Evolutionary conservation across 1,140 invertebrate genomes (phyloP).

Genomic region (Drosophila willistoni): DNA sequence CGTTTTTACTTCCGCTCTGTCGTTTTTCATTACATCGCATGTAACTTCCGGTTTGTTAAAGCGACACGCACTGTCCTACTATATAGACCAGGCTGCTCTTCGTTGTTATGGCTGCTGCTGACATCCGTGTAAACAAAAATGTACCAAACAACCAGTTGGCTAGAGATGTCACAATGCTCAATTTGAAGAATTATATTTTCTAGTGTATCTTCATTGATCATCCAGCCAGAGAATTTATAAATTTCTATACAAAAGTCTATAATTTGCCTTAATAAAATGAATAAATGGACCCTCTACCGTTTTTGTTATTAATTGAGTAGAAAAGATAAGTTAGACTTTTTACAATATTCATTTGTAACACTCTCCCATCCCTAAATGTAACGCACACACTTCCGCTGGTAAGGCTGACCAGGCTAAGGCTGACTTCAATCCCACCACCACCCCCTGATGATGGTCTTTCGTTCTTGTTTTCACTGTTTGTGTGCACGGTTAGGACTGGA

Average conservation of each 20-base stretch:
- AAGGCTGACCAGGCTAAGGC: constrained; percentile 28
- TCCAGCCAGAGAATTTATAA: background rate
- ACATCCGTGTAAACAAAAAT: constrained; percentile 68
- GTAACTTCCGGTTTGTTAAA: constrained; percentile 81
- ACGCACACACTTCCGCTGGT: constrained; percentile 36
- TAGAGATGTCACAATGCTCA: background rate
- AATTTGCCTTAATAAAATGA: too few species aligned
- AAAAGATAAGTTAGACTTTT: background rate
- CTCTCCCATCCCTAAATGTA: constrained; percentile 27
- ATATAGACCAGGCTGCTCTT: constrained; percentile 26
- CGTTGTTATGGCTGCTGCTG: constrained; percentile 73
- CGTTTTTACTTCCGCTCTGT: constrained; percentile 73
- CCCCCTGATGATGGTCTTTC: background rate
- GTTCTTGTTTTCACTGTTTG: constrained; percentile 55
- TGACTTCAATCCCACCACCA: constrained; percentile 1
- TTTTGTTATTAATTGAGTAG: background rate
- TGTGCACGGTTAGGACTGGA: constrained; percentile 79
- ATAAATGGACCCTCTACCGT: too few species aligned
- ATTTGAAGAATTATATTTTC: background rate
- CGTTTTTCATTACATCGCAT: constrained; percentile 81
- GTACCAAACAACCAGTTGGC: constrained; percentile 3
- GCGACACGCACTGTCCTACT: constrained; percentile 71
- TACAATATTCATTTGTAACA: background rate
- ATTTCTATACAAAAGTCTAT: too few species aligned
- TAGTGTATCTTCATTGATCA: background rate